Evolutionary conservation across 1,140 invertebrate species (phyloP).

Genomic region (Trichonephila inaurata): DNA sequence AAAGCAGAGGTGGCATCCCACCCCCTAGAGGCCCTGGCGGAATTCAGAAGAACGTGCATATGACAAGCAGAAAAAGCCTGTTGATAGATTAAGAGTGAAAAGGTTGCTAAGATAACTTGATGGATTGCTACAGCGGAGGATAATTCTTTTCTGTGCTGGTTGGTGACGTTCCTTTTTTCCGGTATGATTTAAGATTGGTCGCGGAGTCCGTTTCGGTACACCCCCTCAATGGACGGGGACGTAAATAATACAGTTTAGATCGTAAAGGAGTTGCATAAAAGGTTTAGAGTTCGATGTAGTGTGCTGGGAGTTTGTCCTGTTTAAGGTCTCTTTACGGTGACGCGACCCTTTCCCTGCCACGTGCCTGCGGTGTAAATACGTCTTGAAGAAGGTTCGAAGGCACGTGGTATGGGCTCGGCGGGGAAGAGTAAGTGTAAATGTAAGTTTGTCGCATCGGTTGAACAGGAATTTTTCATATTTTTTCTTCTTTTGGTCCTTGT

Average conservation of each 20-base stretch:
- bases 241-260: slow-evolving; percentile 59
- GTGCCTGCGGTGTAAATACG: slow-evolving; percentile 1
- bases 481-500: too few relatives aligned
- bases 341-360: neutral
- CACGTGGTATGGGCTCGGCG: neutral
- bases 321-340: slow-evolving; percentile 1
- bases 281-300: slow-evolving; percentile 36
- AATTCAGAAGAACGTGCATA: slow-evolving; percentile 20
- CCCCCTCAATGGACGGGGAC: slow-evolving; percentile 16
- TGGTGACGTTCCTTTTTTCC: slow-evolving; percentile 8
- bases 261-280: slow-evolving; percentile 55
- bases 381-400: neutral
- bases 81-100: slow-evolving; percentile 70
- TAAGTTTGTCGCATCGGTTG: neutral
- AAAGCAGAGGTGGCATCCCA: slow-evolving; percentile 42
- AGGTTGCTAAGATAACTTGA: slow-evolving; percentile 53
- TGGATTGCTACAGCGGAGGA: slow-evolving; percentile 42
- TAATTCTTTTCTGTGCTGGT: slow-evolving; percentile 31
- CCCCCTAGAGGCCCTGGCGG: neutral
- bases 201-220: slow-evolving; percentile 40
- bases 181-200: slow-evolving; percentile 60
- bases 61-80: slow-evolving; percentile 67
- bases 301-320: slow-evolving; percentile 23
- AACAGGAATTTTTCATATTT: neutral
- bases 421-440: neutral